Evolutionary conservation across 2,888 invertebrate species (phyloP), one percentile per base, ranked within the genome.

Genomic region (Tetheella fluctuosa): DNA sequence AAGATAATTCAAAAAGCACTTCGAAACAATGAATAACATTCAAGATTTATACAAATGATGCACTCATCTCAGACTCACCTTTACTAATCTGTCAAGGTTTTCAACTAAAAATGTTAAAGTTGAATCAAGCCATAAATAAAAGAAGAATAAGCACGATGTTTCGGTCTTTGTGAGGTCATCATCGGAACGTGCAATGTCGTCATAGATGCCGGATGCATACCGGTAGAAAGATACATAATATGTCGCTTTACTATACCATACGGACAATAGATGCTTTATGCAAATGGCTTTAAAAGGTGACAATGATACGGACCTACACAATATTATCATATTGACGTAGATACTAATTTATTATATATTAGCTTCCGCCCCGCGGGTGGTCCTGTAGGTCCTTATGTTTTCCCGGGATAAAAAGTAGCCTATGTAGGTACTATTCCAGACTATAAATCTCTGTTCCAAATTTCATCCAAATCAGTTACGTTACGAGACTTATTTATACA

Each of bases 111-210:
- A 84, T 81, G 82, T 55, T 80, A 83, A 81, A 82, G 84, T 84
- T 84, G 76, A 81, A 57, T 56, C 59, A 60, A 67, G 57, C 59
- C 57, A 57, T 60, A 62, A 63, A 70, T 64, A 62, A 61, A 62
- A 58, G 58, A 65, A 64, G 63, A n/a, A n/a, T n/a, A n/a, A n/a
- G n/a, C n/a, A 60, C 61, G 65, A 25, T 57, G 67, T 57, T 63
- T 57, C 59, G 71, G 73, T 86, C 62, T 57, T 59, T 71, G 73
- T 86, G 86, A 87, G 77, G 75, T 86, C 86, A 86, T 80, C 77
- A 67, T 48, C 60, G 58, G 60, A 62, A 64, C 61, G 56, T 58
- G 48, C 48, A 48, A 59, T 77, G 68, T 64, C 71, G 76, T 79
- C 76, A 79, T 59, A 62, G 59, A 64, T 66, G 61, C 65, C 64